These are phyloP conservation scores for Stenolophus ochropezus DNA, from an alignment of 2,888 invertebrate genomes.

Conservation along the genomic window DNA sequence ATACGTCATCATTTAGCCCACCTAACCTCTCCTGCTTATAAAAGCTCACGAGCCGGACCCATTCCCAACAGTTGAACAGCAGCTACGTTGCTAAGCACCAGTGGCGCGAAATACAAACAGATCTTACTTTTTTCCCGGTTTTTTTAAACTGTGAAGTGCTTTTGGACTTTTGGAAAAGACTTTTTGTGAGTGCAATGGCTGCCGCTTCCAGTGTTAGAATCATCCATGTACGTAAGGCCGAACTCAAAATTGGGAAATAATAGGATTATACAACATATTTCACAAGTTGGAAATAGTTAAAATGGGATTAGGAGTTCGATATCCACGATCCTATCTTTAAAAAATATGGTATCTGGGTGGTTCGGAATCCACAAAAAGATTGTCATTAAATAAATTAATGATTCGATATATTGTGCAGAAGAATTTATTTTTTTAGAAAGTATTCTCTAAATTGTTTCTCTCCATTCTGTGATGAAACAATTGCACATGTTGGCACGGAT, in stretches of 20 bases:
- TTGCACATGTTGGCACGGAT: neutral
- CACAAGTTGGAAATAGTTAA: neutral
- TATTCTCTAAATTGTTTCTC: neutral
- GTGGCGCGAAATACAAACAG: constrained; percentile 16
- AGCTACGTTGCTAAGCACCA: neutral
- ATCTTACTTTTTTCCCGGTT: neutral
- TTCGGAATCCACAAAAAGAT: no score
- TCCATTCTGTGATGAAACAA: neutral
- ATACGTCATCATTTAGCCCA: constrained; percentile 43
- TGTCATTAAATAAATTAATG: neutral
- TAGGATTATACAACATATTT: neutral
- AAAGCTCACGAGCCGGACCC: constrained; percentile 5
- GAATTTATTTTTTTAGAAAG: neutral
- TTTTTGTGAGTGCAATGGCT: constrained; percentile 16
- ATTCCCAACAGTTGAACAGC: neutral
- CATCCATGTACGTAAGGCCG: constrained; percentile 36
- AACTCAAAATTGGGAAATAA: neutral
- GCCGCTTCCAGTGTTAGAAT: constrained; percentile 43
- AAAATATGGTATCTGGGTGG: no score
- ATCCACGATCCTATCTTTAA: no score
- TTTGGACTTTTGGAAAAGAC: constrained; percentile 6
- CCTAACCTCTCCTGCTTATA: constrained; percentile 40
- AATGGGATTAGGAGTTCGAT: no score
- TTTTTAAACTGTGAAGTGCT: constrained; percentile 16
- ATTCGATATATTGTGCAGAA: no score